Evolutionary conservation across 2,113 vertebrate genomes (phyloP), one percentile per base, ranked within the genome.

Genomic region (Cephalopholis sonnerati): DNA sequence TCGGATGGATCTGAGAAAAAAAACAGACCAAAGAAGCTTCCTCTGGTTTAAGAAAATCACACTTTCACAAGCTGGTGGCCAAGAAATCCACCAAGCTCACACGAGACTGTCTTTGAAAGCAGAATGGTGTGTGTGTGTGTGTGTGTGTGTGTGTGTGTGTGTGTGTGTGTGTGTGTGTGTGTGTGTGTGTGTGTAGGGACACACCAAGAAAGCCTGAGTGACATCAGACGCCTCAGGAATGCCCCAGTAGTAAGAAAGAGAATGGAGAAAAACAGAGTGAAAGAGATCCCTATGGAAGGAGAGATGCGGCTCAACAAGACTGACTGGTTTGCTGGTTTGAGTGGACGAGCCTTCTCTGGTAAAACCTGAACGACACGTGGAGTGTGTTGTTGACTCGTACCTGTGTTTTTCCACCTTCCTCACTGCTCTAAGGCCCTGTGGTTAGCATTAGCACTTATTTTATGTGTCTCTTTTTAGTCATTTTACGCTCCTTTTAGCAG

Each of bases 181-280:
- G 22, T 64, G 62, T 64, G 68, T 70, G 50, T 27, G 69, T 7
- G 53, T 36, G 32, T 36, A 36, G 32, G 32, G 20, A 36, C 41
- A 46, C 66, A 25, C 58, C 15, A 12, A 25, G 24, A 75, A 68
- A 81, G 29, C 57, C 70, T 39, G 50, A 46, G 74, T 86, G 88
- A 91, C 89, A 76, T 85, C 61, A 80, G 71, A 86, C 0, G 39
- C 84, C 76, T 61, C 36, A 78, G 88, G 81, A 92, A 88, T 76
- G 83, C 61, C 61, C 44, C 8, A 29, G 62, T 75, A 62, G 32
- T 22, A 53, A 81, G 48, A 76, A 48, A 46, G 55, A 67, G 74
- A 77, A 58, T 61, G 79, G 55, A 66, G 46, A 27, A 13, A 36
- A 32, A 62, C 50, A 22, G 7, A 18, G 62, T 41, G 24, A 67